phyloP scores from a whole-genome alignment of 2,888 invertebrate species.

The Nomada ferruginata region DNA sequence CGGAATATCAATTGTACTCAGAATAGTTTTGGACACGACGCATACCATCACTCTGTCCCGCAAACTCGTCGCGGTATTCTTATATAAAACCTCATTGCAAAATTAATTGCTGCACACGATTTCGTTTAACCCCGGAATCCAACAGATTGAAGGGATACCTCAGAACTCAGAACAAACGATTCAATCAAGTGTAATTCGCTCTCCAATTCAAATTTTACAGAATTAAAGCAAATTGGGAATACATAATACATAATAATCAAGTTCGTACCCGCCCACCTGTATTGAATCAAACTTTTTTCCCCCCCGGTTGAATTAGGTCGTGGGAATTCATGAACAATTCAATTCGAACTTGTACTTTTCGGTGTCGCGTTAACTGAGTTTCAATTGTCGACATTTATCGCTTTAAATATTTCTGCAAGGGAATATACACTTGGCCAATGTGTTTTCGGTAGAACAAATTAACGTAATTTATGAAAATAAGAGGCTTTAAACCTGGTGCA shows the following conservation, averaged over 20 bases:
- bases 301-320: conserved; percentile 8
- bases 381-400: conserved; percentile 30
- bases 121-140: too few species aligned
- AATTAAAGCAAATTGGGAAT: background rate
- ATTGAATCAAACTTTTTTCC: conserved; percentile 7
- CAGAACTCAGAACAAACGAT: too few species aligned
- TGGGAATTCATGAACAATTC: conserved; percentile 29
- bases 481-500: background rate
- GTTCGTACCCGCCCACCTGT: conserved; percentile 42
- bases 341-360: conserved; percentile 29
- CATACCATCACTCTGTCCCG: too few species aligned
- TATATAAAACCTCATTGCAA: too few species aligned
- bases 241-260: background rate
- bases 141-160: too few species aligned
- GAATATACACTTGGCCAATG: background rate
- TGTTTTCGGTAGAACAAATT: background rate
- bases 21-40: too few species aligned
- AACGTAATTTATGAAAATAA: background rate
- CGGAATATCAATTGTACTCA: too few species aligned
- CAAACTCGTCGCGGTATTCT: too few species aligned
- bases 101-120: too few species aligned
- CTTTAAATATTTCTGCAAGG: conserved; percentile 1
- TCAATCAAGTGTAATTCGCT: too few species aligned
- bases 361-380: conserved; percentile 19
- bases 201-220: too few species aligned